Conservation (phyloP, 2,113 vertebrate genomes). For the Furnarius figulus region DNA sequence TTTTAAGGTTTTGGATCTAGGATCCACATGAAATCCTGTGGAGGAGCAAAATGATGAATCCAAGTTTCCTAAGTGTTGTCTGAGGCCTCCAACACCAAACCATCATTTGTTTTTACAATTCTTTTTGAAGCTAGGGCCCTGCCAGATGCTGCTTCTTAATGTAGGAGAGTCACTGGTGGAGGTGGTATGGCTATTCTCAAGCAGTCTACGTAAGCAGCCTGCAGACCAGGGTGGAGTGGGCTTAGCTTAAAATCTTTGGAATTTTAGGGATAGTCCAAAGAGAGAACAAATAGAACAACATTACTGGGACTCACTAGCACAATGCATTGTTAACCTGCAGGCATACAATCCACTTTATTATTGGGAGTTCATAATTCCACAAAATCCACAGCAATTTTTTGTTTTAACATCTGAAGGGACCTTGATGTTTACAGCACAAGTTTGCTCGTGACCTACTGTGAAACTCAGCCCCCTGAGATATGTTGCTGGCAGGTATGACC, state of each 20-base stretch:
- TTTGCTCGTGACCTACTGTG: not conserved
- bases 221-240: not conserved
- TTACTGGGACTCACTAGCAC: not conserved
- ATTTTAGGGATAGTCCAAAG: not conserved
- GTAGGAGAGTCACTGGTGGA: not conserved
- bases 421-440: not conserved
- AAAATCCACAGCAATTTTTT: not conserved
- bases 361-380: not conserved
- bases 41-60: not conserved
- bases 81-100: not conserved
- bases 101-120: not conserved
- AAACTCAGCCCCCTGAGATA: not conserved
- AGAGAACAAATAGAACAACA: not conserved
- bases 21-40: not conserved
- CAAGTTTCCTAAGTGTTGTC: not conserved
- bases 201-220: not conserved
- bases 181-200: not conserved
- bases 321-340: not conserved
- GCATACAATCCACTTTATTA: not conserved
- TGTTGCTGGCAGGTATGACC: not conserved
- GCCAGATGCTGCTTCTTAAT: not conserved
- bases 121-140: not conserved
- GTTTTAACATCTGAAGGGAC: conserved; percentile 17
- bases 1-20: not conserved
- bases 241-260: conserved; percentile 20